Evolutionary conservation across 2,888 invertebrate genomes (phyloP), one percentile per base, ranked within the genome.

Genomic region (Eustalomyia histrio): DNA sequence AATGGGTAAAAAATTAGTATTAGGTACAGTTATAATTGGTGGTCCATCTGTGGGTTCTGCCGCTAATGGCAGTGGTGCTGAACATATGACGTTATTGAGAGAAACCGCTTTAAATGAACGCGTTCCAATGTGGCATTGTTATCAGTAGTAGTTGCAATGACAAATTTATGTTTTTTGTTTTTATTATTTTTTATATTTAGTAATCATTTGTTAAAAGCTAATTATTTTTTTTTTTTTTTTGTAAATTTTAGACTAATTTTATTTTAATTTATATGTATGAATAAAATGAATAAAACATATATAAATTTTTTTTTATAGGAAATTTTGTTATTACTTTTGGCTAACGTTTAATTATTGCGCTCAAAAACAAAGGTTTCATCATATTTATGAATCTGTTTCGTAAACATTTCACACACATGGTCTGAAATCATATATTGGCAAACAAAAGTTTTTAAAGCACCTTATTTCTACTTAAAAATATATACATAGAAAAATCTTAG

Each of bases 91-190:
- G 3, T 82, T 85, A 1, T 83, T 90, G 9, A 82, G 81, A 29
- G 85, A 88, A 2, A 83, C 86, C 0, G 86, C 86, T 6, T 68
- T 85, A 60, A 89, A 89, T 61, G 87, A 88, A 65, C 87, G 87
- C 33, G 84, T 91, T 39, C 81, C 88, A 57, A 87, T 87, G 85
- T 90, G 91, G 90, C 90, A 90, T 83, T 88, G 86, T 73, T 91
- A 88, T 83, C 87, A 88, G 58, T 90, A 86, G 84, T 17, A 2
- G 10, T 24, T 33, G 5, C 24, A 61, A 60, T 61, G 12, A 58
- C 35, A 17, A 50, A 47, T 21, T 43, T 69, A n/a, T 71, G n/a
- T 16, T 33, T 57, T 68, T 65, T 12, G 16, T 14, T 69, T 21
- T 47, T 63, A 21, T 43, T 39, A 21, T 43, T 58, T 58, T 6